These are phyloP conservation scores for Aleiodes leptofemur DNA, from an alignment of 2,888 invertebrate species.

Conservation along the genomic window DNA sequence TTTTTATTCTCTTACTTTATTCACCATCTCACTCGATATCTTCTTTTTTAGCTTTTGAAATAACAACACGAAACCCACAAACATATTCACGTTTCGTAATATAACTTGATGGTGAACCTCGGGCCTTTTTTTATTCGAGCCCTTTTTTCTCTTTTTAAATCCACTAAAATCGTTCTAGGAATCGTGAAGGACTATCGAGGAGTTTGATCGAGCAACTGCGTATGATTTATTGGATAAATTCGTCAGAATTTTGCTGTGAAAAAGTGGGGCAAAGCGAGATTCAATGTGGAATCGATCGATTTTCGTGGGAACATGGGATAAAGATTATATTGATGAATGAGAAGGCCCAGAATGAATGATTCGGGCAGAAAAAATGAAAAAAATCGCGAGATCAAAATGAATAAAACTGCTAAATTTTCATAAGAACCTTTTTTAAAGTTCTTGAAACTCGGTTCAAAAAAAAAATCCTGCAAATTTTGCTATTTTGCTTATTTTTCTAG, in stretches of 20 bases:
- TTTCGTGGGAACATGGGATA: slow-evolving; percentile 14
- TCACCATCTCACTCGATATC: slow-evolving; percentile 35
- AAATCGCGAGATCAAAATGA: too few species aligned
- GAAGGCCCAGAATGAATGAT: too few species aligned
- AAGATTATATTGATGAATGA: neutral
- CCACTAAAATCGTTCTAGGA: slow-evolving; percentile 62
- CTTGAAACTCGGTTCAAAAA: too few species aligned
- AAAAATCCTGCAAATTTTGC: too few species aligned
- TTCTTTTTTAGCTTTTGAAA: slow-evolving; percentile 42
- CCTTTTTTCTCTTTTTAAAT: slow-evolving; percentile 32
- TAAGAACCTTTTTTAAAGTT: too few species aligned
- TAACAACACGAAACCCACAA: slow-evolving; percentile 47
- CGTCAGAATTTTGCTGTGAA: slow-evolving; percentile 24
- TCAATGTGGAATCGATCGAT: neutral
- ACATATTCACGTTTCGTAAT: slow-evolving; percentile 37
- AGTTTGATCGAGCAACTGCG: slow-evolving; percentile 63
- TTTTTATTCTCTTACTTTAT: slow-evolving; percentile 45
- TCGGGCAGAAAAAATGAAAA: too few species aligned
- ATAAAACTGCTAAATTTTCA: too few species aligned
- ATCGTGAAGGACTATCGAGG: slow-evolving; percentile 63
- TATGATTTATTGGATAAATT: slow-evolving; percentile 61
- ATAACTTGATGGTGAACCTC: slow-evolving; percentile 32
- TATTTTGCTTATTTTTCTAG: too few species aligned
- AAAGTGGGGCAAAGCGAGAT: neutral
- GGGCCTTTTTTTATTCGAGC: slow-evolving; percentile 35